These are phyloP conservation scores for Circaetus cinerascens DNA, from an alignment of 2,113 vertebrate species.

Conservation along the genomic window DNA sequence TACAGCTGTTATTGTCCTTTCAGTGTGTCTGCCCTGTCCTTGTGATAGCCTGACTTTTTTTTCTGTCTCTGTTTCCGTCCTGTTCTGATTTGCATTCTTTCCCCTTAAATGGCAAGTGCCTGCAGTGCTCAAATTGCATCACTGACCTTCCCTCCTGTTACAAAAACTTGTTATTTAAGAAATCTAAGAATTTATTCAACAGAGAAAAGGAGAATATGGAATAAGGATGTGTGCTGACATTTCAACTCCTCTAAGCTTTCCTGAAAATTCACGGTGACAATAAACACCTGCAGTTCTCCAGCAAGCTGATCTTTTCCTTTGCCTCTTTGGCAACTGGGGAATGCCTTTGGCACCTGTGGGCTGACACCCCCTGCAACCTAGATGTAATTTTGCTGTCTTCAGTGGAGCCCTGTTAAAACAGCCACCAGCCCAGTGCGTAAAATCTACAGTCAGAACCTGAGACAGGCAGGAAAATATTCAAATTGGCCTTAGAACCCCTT, in stretches of 20 bases:
- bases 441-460: background rate
- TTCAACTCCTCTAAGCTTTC: constrained; percentile 12
- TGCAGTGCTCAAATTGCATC: background rate
- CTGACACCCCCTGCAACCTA: background rate
- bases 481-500: background rate
- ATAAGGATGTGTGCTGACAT: background rate
- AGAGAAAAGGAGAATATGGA: background rate
- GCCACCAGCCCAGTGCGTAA: background rate
- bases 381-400: background rate
- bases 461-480: background rate
- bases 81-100: background rate
- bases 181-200: background rate
- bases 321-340: background rate
- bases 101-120: background rate
- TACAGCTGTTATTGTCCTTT: background rate
- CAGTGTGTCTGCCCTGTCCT: background rate
- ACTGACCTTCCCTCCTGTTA: background rate
- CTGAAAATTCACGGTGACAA: background rate
- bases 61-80: background rate
- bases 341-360: background rate
- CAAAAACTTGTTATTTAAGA: constrained; percentile 7
- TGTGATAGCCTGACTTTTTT: background rate
- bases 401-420: background rate
- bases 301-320: background rate
- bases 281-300: background rate